A percentile compares a stretch with the other conserved stretches of the same genome.
Evolutionary conservation across 2,888 invertebrate genomes (phyloP).

Genomic region (Folsomia candida): DNA sequence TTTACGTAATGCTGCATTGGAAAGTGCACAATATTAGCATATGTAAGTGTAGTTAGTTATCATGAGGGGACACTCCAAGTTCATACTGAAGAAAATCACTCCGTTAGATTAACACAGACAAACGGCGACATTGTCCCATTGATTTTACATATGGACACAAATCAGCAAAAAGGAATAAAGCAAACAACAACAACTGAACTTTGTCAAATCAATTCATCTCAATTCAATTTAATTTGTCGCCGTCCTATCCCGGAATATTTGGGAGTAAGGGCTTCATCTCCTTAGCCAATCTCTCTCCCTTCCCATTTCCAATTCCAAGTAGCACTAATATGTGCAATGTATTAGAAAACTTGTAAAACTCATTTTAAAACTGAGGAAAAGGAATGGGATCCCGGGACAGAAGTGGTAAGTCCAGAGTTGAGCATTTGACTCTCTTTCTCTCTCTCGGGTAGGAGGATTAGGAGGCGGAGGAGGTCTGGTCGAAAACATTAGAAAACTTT

Average conservation of each 20-base stretch:
- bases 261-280: too few relatives aligned
- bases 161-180: neutral
- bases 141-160: too few relatives aligned
- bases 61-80: too few relatives aligned
- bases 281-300: neutral
- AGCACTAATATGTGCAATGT: neutral
- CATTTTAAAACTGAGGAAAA: neutral
- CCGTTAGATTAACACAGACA: too few relatives aligned
- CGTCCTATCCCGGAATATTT: too few relatives aligned
- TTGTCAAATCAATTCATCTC: neutral
- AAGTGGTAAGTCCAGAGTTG: neutral
- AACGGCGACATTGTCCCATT: too few relatives aligned
- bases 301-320: neutral
- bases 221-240: neutral
- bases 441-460: neutral
- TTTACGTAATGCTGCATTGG: neutral
- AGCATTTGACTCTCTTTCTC: neutral
- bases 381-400: neutral
- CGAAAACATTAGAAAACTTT: slow-evolving; percentile 12
- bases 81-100: too few relatives aligned
- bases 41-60: too few relatives aligned
- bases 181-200: too few relatives aligned
- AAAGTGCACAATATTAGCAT: too few relatives aligned
- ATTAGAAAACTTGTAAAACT: neutral
- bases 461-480: neutral